Conservation (phyloP, 2,888 invertebrate genomes). For the Hypomecis punctinalis region DNA sequence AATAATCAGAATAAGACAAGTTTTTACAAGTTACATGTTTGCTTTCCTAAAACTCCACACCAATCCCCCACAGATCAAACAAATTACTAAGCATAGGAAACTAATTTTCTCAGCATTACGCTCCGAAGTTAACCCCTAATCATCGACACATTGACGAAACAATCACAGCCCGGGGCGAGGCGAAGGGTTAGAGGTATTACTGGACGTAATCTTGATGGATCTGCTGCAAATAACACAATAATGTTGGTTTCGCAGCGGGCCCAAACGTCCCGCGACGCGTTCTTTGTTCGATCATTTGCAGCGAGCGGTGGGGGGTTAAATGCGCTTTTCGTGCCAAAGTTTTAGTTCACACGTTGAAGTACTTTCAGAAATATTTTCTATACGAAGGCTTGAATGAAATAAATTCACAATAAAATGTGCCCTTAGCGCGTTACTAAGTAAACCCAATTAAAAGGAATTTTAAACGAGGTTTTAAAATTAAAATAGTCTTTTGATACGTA, state of each 20-base stretch:
- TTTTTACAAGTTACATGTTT: not conserved
- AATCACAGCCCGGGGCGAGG: constrained; percentile 60
- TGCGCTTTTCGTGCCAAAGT: constrained; percentile 42
- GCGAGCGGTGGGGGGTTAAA: constrained; percentile 37
- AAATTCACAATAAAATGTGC: not conserved
- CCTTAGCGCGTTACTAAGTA: too few species aligned
- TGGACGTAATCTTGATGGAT: constrained; percentile 83
- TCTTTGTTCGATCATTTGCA: constrained; percentile 38
- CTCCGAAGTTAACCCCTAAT: constrained; percentile 67
- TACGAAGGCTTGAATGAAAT: not conserved
- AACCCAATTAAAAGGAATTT: too few species aligned
- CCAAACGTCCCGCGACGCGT: constrained; percentile 30
- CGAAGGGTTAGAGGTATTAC: constrained; percentile 73
- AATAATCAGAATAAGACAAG: too few species aligned
- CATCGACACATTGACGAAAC: constrained; percentile 77
- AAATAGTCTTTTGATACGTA: too few species aligned
- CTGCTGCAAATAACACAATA: constrained; percentile 70
- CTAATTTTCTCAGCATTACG: constrained; percentile 52
- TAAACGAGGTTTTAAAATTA: too few species aligned
- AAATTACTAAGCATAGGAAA: constrained; percentile 45
- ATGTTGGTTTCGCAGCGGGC: constrained; percentile 54
- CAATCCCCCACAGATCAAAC: constrained; percentile 15
- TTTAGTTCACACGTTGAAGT: constrained; percentile 29
- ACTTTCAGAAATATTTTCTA: constrained; percentile 9
- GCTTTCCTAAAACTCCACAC: not conserved